phyloP scores from a whole-genome alignment of 2,113 vertebrate species.

The Miniopterus natalensis region DNA sequence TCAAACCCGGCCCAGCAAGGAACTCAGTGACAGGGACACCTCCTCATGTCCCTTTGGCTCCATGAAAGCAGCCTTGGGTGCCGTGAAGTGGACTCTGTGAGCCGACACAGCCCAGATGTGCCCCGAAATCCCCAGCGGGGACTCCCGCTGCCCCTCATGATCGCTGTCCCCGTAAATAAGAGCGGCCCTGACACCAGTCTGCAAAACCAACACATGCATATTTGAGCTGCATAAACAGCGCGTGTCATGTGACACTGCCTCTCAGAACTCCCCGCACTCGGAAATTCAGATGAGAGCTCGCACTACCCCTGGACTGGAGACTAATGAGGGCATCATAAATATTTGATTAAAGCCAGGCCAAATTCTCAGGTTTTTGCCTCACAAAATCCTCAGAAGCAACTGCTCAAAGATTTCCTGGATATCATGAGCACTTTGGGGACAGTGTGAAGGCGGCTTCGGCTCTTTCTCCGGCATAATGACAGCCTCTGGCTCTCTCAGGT shows the following conservation, averaged over 20 bases:
- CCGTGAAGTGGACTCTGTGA: constrained; percentile 46
- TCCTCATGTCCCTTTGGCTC: constrained; percentile 80
- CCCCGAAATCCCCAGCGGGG: constrained; percentile 68
- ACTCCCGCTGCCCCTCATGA: constrained; percentile 74
- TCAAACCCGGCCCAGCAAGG: constrained; percentile 84
- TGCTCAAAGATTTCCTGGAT: constrained; percentile 60
- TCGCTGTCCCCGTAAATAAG: constrained; percentile 80
- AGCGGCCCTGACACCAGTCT: constrained; percentile 77
- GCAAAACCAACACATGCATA: constrained; percentile 83
- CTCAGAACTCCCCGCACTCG: constrained; percentile 76
- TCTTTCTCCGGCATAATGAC: neutral
- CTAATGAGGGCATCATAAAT: constrained; percentile 80
- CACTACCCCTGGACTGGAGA: constrained; percentile 72
- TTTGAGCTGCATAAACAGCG: constrained; percentile 78
- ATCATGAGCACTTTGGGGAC: constrained; percentile 49
- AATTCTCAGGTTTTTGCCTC: constrained; percentile 74
- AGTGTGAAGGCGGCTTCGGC: constrained; percentile 32
- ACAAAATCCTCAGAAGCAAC: constrained; percentile 61
- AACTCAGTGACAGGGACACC: constrained; percentile 82
- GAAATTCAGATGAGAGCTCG: constrained; percentile 81
- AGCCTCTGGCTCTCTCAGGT: neutral
- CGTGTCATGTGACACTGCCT: constrained; percentile 68
- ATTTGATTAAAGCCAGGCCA: constrained; percentile 83
- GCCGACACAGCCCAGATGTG: constrained; percentile 77
- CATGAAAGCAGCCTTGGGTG: constrained; percentile 78